These are phyloP conservation scores for Athetis lepigone DNA, from an alignment of 2,888 invertebrate genomes.

Conservation along the genomic window DNA sequence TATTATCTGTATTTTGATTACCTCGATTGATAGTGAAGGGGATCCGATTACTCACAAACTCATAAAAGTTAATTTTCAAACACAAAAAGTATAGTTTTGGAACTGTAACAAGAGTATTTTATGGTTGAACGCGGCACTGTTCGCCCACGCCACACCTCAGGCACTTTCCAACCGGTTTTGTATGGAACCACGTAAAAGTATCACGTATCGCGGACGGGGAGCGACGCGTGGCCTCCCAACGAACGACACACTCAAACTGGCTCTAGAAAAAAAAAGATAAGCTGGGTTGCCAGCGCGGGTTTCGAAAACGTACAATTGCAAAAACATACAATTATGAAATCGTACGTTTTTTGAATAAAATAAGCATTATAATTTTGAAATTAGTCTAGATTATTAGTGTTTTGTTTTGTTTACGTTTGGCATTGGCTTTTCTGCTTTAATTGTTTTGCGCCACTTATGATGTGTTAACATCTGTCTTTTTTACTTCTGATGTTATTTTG, in stretches of 20 bases:
- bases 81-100: constrained; percentile 74
- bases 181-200: constrained; percentile 85
- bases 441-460: constrained; percentile 27
- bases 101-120: constrained; percentile 69
- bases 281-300: constrained; percentile 72
- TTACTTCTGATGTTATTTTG: constrained; percentile 29
- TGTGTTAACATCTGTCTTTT: constrained; percentile 17
- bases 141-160: constrained; percentile 86
- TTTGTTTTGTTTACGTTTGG: constrained; percentile 18
- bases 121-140: constrained; percentile 82
- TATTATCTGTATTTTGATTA: constrained; percentile 67
- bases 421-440: constrained; percentile 27
- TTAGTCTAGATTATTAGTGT: constrained; percentile 12
- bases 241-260: constrained; percentile 75
- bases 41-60: constrained; percentile 71
- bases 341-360: constrained; percentile 40
- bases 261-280: constrained; percentile 72
- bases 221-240: constrained; percentile 68
- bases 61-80: constrained; percentile 66
- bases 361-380: constrained; percentile 25
- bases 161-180: constrained; percentile 88
- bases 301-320: constrained; percentile 47
- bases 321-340: too few relatives aligned
- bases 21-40: constrained; percentile 64
- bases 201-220: constrained; percentile 64